A percentile compares a stretch with the other conserved stretches of the same genome.
phyloP scores from a whole-genome alignment of 2,888 invertebrate genomes.

The Carterocephalus palaemon region DNA sequence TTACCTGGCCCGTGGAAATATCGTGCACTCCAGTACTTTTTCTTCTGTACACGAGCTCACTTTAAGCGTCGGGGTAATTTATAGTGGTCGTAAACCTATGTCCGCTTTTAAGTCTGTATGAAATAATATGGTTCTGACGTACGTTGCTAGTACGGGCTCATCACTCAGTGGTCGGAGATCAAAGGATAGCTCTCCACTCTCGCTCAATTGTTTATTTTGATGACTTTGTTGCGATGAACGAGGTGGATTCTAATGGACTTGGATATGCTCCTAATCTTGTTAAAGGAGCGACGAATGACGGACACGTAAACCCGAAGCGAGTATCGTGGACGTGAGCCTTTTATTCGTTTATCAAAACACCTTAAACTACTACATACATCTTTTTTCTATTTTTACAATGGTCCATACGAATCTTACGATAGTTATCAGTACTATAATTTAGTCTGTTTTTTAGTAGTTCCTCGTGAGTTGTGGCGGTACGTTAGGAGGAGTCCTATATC shows the following conservation, averaged over 20 bases:
- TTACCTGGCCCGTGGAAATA: constrained; percentile 52
- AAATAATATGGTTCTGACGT: constrained; percentile 37
- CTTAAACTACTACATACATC: too few relatives aligned
- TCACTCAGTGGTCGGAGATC: constrained; percentile 52
- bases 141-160: constrained; percentile 35
- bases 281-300: constrained; percentile 27
- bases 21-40: constrained; percentile 34
- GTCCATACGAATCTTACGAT: too few relatives aligned
- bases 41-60: constrained; percentile 32
- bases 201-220: constrained; percentile 53
- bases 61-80: constrained; percentile 54
- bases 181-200: constrained; percentile 42
- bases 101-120: constrained; percentile 57
- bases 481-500: too few relatives aligned
- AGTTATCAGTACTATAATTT: too few relatives aligned
- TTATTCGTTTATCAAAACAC: too few relatives aligned
- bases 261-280: constrained; percentile 26
- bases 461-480: too few relatives aligned
- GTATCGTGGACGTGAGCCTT: neutral
- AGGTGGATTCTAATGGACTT: constrained; percentile 34
- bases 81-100: constrained; percentile 58
- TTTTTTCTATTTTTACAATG: too few relatives aligned
- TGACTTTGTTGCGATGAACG: constrained; percentile 51
- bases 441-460: too few relatives aligned
- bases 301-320: constrained; percentile 10